Conservation (phyloP, 2,797 vertebrate species). For the Galago senegalensis region DNA sequence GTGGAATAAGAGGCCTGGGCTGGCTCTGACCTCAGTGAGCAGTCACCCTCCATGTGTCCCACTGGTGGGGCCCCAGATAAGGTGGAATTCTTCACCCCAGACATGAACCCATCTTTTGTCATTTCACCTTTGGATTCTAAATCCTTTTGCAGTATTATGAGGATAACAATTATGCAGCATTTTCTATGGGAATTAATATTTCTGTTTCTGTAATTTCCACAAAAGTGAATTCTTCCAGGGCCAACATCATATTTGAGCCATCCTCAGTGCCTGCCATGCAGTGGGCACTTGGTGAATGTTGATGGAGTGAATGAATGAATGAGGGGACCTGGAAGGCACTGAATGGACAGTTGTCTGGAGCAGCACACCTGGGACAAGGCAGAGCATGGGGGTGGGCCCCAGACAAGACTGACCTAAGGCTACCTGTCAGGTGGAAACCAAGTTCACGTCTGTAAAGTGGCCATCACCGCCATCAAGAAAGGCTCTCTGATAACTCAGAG, state of each 20-base stretch:
- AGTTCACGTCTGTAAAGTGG: neutral
- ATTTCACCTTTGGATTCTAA: neutral
- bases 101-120: rapidly evolving
- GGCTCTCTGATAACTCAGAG: neutral
- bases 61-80: neutral
- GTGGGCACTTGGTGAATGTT: neutral
- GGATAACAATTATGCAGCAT: neutral
- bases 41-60: rapidly evolving
- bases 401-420: neutral
- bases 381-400: neutral
- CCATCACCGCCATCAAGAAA: neutral
- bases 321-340: neutral
- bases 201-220: neutral
- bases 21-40: no score
- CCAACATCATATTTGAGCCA: neutral
- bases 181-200: neutral
- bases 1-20: neutral
- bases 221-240: neutral
- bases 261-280: neutral
- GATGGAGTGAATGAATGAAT: neutral
- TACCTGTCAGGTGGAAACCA: neutral
- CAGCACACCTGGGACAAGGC: neutral
- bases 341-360: neutral
- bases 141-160: neutral
- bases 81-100: neutral